Evolutionary conservation across 2,888 invertebrate species (phyloP).

Genomic region (Torymus auratus): DNA sequence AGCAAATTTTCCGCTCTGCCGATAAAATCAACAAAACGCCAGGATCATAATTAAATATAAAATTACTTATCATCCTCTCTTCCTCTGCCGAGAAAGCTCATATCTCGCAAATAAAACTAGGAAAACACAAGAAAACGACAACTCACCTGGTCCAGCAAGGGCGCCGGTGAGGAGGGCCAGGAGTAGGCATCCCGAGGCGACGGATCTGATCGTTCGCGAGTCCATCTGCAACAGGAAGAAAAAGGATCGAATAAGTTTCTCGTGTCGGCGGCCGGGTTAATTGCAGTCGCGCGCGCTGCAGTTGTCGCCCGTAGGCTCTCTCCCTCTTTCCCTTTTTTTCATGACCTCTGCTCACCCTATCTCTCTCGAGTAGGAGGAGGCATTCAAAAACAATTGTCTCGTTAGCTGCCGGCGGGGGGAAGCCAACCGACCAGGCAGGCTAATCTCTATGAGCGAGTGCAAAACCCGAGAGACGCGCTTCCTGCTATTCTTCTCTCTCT

Average conservation of each 20-base stretch:
- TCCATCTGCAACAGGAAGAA: conserved; percentile 71
- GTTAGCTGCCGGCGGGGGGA: conserved; percentile 35
- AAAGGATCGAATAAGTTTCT: conserved; percentile 2
- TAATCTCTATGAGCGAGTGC: conserved; percentile 45
- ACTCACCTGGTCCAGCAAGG: conserved; percentile 62
- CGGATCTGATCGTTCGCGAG: conserved; percentile 66
- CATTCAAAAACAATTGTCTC: conserved; percentile 55
- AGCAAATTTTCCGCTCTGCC: no score
- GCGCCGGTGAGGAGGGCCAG: conserved; percentile 68
- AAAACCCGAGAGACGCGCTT: conserved; percentile 36
- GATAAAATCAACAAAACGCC: no score
- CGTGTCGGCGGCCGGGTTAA: conserved; percentile 54
- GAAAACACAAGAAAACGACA: not conserved
- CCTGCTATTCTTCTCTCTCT: conserved; percentile 50
- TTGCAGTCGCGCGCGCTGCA: conserved; percentile 56
- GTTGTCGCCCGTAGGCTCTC: conserved; percentile 11
- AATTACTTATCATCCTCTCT: no score
- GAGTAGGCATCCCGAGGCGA: conserved; percentile 67
- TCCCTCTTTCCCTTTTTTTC: conserved; percentile 1
- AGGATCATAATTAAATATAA: no score
- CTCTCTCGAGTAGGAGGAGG: not conserved
- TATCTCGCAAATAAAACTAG: not conserved
- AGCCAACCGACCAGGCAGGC: conserved; percentile 11
- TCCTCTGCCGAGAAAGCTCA: no score
- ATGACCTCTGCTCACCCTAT: conserved; percentile 37